Percentiles rank a stretch among this genome's conserved stretches.
Evolutionary conservation across 2,113 vertebrate genomes (phyloP).

Genomic region (Edolisoma coerulescens): DNA sequence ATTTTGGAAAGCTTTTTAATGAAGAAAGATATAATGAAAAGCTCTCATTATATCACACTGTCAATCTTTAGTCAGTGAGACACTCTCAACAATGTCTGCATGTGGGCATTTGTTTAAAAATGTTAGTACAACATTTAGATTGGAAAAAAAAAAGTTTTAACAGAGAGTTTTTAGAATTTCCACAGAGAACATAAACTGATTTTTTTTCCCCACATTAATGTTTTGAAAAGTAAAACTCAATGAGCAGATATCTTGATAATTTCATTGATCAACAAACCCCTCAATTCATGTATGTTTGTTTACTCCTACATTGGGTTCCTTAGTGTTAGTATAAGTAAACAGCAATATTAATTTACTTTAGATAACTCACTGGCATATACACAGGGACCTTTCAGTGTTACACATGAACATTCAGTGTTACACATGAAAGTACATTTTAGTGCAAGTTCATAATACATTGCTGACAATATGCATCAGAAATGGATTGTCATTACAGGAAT

Average conservation of each 20-base stretch:
- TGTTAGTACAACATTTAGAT: neutral
- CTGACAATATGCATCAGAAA: neutral
- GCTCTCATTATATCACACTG: neutral
- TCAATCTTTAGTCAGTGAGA: neutral
- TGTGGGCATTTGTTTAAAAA: neutral
- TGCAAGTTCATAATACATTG: neutral
- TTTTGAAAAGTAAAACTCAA: neutral
- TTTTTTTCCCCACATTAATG: neutral
- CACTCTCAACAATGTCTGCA: neutral
- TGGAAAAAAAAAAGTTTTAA: neutral
- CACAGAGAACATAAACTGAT: neutral
- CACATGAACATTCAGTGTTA: neutral
- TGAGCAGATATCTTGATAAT: neutral
- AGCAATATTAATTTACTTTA: neutral
- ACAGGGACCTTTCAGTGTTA: neutral
- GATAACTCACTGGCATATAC: neutral
- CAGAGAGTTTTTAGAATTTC: neutral
- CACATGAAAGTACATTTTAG: neutral
- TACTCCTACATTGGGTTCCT: neutral
- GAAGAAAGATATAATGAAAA: neutral
- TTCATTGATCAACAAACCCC: neutral
- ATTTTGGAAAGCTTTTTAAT: neutral
- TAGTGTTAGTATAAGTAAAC: neutral
- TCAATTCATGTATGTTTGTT: neutral
- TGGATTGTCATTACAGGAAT: neutral